A percentile compares a stretch with the other conserved stretches of the same genome.
phyloP scores from a whole-genome alignment of 2,113 vertebrate genomes.

The Dicrurus megarhynchus region DNA sequence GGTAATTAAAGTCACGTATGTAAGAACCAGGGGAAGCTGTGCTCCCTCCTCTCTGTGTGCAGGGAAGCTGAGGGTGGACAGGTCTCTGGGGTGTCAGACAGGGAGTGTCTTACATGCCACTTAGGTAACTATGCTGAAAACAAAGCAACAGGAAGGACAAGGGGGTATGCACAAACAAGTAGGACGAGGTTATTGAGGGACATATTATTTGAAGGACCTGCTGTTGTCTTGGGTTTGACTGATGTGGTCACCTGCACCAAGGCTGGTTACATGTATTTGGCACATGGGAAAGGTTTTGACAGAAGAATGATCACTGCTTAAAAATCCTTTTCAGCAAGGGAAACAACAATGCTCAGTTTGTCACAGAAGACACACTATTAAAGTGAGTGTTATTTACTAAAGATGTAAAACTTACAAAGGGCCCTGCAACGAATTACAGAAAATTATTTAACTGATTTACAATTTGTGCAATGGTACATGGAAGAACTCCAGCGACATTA shows the following conservation, averaged over 20 bases:
- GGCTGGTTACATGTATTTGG: not conserved
- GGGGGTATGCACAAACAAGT: not conserved
- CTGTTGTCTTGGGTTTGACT: not conserved
- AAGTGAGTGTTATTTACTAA: not conserved
- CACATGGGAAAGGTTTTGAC: not conserved
- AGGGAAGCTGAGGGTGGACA: not conserved
- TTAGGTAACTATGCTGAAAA: not conserved
- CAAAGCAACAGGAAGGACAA: not conserved
- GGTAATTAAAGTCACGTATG: fast-evolving
- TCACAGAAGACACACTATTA: fast-evolving
- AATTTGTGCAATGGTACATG: not conserved
- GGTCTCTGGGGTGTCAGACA: not conserved
- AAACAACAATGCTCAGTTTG: not conserved
- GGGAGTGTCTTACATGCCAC: not conserved
- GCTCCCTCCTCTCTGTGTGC: fast-evolving
- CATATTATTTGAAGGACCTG: not conserved
- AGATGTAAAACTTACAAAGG: not conserved
- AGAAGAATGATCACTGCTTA: not conserved
- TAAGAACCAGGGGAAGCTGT: not conserved
- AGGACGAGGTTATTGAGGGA: not conserved
- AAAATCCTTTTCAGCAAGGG: not conserved
- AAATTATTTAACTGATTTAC: not conserved
- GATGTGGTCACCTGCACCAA: not conserved
- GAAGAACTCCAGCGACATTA: not conserved
- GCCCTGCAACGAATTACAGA: not conserved